phyloP scores from a whole-genome alignment of 2,797 vertebrate genomes.

The Leptatherina wallacei region DNA sequence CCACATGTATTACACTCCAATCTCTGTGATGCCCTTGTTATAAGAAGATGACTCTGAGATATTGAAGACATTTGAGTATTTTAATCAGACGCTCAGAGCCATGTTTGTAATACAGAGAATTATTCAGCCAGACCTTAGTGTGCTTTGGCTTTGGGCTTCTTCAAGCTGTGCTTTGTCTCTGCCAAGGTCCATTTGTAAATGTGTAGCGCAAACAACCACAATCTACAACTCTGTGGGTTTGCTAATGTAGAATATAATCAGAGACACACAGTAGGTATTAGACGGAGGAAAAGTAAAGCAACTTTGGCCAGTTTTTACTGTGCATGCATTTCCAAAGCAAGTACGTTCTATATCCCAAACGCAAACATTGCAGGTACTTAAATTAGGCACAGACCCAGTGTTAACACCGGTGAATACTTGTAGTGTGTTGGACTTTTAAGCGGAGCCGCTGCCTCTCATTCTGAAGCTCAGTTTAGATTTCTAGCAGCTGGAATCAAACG shows the following conservation, averaged over 20 bases:
- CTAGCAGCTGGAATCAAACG: slow-evolving; percentile 26
- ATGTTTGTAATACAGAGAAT: slow-evolving; percentile 57
- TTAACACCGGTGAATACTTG: slow-evolving; percentile 29
- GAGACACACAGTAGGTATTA: slow-evolving; percentile 34
- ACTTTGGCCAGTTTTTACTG: not conserved
- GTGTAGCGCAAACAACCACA: slow-evolving; percentile 58
- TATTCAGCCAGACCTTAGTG: slow-evolving; percentile 58
- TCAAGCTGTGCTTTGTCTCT: slow-evolving; percentile 51
- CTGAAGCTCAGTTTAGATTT: slow-evolving; percentile 8
- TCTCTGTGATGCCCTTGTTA: slow-evolving; percentile 19
- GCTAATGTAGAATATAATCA: slow-evolving; percentile 43
- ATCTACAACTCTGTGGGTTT: slow-evolving; percentile 45
- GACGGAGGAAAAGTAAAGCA: slow-evolving; percentile 17
- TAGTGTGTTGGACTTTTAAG: slow-evolving; percentile 12
- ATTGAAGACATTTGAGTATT: slow-evolving; percentile 28
- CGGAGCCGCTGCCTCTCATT: slow-evolving; percentile 27
- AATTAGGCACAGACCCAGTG: slow-evolving; percentile 32
- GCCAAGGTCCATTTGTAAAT: slow-evolving; percentile 66
- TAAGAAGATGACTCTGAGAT: slow-evolving; percentile 27
- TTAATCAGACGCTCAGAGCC: slow-evolving; percentile 53
- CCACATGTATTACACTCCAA: not conserved
- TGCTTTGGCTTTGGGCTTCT: slow-evolving; percentile 63
- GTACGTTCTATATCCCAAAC: slow-evolving; percentile 14
- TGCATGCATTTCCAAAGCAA: slow-evolving; percentile 15
- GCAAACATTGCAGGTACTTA: slow-evolving; percentile 14